These are phyloP conservation scores for Turnix velox DNA, from an alignment of 2,113 vertebrate genomes.

Conservation along the genomic window DNA sequence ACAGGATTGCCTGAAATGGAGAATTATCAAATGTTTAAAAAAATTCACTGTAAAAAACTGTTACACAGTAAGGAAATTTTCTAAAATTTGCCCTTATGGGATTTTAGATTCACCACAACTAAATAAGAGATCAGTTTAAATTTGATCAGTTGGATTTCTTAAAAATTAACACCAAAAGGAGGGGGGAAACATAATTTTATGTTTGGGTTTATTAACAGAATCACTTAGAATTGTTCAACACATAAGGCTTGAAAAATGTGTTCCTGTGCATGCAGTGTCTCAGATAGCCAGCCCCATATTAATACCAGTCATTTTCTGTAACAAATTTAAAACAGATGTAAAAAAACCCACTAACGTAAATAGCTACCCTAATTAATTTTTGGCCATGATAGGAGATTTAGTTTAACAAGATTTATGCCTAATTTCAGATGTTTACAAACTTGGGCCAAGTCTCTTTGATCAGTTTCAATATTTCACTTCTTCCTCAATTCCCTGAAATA, in stretches of 20 bases:
- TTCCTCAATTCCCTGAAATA: not conserved
- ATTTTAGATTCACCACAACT: not conserved
- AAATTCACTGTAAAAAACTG: not conserved
- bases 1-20: not conserved
- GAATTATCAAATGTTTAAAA: not conserved
- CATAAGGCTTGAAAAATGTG: not conserved
- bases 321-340: not conserved
- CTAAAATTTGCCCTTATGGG: not conserved
- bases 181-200: not conserved
- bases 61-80: not conserved
- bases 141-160: not conserved
- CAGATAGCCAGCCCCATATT: not conserved
- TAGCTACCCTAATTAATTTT: not conserved
- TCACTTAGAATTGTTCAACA: not conserved
- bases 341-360: not conserved
- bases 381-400: not conserved
- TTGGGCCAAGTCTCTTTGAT: not conserved
- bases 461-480: not conserved
- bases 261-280: not conserved
- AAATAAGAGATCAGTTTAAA: not conserved
- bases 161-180: not conserved
- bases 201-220: not conserved
- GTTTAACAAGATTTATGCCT: not conserved
- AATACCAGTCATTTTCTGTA: not conserved
- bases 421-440: not conserved